Conservation (phyloP, 1,140 invertebrate species). For the Solenopsis invicta region DNA sequence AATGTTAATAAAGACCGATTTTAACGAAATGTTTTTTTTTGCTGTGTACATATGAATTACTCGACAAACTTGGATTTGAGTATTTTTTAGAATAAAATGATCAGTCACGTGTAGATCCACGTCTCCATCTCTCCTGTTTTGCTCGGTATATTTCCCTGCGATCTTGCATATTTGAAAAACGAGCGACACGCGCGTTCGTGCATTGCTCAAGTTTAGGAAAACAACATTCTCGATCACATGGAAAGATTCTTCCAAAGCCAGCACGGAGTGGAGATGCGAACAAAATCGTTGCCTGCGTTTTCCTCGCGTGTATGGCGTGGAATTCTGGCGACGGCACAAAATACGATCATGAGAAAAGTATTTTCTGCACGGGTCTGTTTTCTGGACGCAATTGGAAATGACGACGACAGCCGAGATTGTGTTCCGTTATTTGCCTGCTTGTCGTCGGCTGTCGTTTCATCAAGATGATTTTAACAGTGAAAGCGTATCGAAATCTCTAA, state of each 20-base stretch:
- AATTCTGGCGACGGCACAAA: conserved; percentile 31
- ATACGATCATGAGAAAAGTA: conserved; percentile 56
- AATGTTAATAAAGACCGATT: too few relatives aligned
- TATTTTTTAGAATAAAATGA: neutral
- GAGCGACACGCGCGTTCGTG: conserved; percentile 1
- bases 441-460: neutral
- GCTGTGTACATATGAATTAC: neutral
- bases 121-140: neutral
- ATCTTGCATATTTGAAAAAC: conserved; percentile 51
- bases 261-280: neutral
- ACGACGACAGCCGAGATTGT: conserved; percentile 10
- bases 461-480: neutral
- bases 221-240: conserved; percentile 59
- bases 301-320: conserved; percentile 16
- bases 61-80: neutral
- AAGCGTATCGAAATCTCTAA: neutral
- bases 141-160: neutral
- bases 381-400: conserved; percentile 37
- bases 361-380: conserved; percentile 38
- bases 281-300: conserved; percentile 35
- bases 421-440: conserved; percentile 45
- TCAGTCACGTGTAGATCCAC: neutral
- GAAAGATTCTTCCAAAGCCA: conserved; percentile 41
- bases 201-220: conserved; percentile 50
- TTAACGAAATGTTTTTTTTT: too few relatives aligned